Percentiles rank a stretch among this genome's conserved stretches.
These are phyloP conservation scores for Bombus consobrinus DNA, from an alignment of 1,140 invertebrate species.

Conservation along the genomic window DNA sequence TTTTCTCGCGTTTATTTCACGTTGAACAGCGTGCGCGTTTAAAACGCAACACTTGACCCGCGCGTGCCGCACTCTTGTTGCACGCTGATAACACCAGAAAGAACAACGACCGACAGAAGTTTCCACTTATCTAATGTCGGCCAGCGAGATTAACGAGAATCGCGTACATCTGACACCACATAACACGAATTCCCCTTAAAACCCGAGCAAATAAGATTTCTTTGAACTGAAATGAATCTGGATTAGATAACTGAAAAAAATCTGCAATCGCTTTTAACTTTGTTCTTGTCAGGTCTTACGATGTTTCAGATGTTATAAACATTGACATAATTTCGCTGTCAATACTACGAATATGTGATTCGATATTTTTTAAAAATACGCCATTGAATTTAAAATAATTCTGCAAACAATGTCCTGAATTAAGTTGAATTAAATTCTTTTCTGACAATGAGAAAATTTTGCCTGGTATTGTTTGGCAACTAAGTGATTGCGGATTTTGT, in stretches of 20 bases:
- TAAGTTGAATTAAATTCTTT: neutral
- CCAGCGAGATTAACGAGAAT: neutral
- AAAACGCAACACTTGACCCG: neutral
- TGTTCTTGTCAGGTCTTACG: too few relatives aligned
- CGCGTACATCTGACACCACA: neutral
- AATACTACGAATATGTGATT: too few relatives aligned
- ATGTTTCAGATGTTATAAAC: too few relatives aligned
- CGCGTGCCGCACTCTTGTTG: neutral
- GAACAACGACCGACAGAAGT: neutral
- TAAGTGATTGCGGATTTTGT: too few relatives aligned
- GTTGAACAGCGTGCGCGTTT: neutral
- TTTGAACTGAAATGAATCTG: neutral
- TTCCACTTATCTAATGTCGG: constrained; percentile 8
- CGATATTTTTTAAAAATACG: too few relatives aligned
- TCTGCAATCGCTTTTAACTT: neutral
- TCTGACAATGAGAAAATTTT: neutral
- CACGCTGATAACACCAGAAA: neutral
- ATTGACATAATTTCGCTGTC: too few relatives aligned
- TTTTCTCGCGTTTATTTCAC: neutral
- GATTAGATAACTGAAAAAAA: neutral
- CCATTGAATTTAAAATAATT: too few relatives aligned
- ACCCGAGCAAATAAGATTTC: neutral
- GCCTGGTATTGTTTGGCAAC: too few relatives aligned
- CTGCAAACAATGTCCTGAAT: neutral
- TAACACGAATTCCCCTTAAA: neutral